phyloP scores from a whole-genome alignment of 2,113 vertebrate genomes.

The Esox niger region DNA sequence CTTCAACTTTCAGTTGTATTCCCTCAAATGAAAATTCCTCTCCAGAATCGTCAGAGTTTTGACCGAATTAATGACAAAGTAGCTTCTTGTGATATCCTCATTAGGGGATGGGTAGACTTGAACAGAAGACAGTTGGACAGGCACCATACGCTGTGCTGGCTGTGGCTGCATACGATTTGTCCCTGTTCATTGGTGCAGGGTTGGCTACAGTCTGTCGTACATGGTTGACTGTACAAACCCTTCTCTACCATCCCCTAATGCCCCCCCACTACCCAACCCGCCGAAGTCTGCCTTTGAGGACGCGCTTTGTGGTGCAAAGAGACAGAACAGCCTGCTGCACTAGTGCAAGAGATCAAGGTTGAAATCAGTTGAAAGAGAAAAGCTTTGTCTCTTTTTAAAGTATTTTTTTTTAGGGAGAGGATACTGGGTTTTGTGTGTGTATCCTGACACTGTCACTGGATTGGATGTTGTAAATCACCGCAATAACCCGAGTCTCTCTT shows the following conservation, averaged over 20 bases:
- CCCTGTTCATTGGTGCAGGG: neutral
- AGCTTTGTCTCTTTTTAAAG: no score
- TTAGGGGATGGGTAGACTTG: neutral
- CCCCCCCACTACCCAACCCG: no score
- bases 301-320: neutral
- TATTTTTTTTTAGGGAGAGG: neutral
- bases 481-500: neutral
- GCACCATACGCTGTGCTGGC: neutral
- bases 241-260: no score
- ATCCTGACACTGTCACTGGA: neutral
- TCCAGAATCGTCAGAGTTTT: neutral
- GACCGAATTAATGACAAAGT: neutral
- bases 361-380: neutral
- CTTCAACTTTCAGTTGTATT: neutral
- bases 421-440: neutral
- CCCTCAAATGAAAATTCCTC: neutral
- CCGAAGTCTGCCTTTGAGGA: neutral
- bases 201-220: constrained; percentile 5
- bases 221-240: neutral
- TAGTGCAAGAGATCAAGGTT: neutral
- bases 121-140: neutral
- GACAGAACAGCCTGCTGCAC: neutral
- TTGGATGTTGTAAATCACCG: neutral
- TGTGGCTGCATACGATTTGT: neutral
- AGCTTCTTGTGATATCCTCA: neutral